Percentiles rank a stretch among this genome's conserved stretches.
Conservation (phyloP, 2,888 invertebrate genomes). For the Netelia inedita region DNA sequence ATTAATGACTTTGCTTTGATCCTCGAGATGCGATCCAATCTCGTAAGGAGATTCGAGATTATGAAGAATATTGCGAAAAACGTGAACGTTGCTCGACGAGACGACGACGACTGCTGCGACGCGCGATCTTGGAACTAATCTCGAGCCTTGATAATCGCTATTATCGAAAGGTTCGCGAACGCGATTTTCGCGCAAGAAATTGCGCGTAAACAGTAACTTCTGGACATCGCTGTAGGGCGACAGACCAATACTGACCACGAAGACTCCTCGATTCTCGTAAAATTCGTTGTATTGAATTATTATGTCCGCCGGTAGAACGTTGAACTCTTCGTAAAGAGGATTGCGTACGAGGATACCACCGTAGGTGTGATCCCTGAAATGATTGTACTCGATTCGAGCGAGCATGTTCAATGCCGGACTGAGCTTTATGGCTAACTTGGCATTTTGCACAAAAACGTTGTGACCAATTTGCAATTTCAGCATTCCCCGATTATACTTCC, state of each 20-base stretch:
- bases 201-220: conserved; percentile 93
- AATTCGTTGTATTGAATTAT: conserved; percentile 95
- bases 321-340: conserved; percentile 92
- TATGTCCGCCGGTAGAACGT: conserved; percentile 90
- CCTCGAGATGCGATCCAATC: conserved; percentile 97
- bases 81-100: conserved; percentile 95
- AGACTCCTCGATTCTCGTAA: conserved; percentile 94
- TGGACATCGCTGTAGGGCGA: conserved; percentile 95
- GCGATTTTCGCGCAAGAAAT: conserved; percentile 94
- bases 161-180: conserved; percentile 94
- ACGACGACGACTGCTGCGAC: conserved; percentile 97
- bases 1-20: conserved; percentile 97
- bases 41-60: conserved; percentile 97
- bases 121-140: conserved; percentile 94
- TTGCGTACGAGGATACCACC: conserved; percentile 95
- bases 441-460: conserved; percentile 92
- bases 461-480: conserved; percentile 93
- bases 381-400: conserved; percentile 94
- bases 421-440: conserved; percentile 91
- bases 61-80: conserved; percentile 96
- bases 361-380: conserved; percentile 92
- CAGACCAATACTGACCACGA: conserved; percentile 94
- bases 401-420: conserved; percentile 93
- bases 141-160: conserved; percentile 88
- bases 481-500: conserved; percentile 87